Evolutionary conservation across 2,797 vertebrate species (phyloP).

Genomic region (Caiman crocodilus): DNA sequence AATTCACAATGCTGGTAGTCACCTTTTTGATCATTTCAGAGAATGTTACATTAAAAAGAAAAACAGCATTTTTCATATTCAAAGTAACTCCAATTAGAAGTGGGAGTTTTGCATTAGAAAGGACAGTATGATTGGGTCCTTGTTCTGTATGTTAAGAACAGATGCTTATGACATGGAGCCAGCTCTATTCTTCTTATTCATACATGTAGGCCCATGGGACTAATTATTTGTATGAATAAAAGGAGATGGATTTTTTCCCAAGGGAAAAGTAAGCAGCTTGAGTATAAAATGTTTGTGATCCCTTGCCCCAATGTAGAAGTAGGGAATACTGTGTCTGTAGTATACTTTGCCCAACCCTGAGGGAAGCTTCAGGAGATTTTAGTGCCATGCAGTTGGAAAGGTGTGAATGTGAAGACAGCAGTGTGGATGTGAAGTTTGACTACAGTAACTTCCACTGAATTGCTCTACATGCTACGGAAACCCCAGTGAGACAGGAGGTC

Average conservation of each 20-base stretch:
- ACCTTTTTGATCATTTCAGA: neutral
- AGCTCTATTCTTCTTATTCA: slow-evolving; percentile 47
- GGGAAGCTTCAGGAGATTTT: neutral
- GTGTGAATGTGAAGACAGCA: neutral
- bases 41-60: slow-evolving; percentile 54
- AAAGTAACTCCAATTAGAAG: slow-evolving; percentile 53
- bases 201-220: slow-evolving; percentile 31
- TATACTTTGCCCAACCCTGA: neutral
- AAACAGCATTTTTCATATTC: slow-evolving; percentile 68
- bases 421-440: neutral
- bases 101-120: slow-evolving; percentile 39
- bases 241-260: slow-evolving; percentile 46
- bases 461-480: slow-evolving; percentile 55
- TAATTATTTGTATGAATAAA: slow-evolving; percentile 39
- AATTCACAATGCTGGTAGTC: neutral
- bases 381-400: slow-evolving; percentile 11
- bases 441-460: slow-evolving; percentile 40
- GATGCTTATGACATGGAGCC: slow-evolving; percentile 62
- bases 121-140: slow-evolving; percentile 12
- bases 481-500: neutral
- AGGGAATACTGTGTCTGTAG: neutral
- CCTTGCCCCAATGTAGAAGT: neutral
- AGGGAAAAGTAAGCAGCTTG: slow-evolving; percentile 35
- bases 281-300: neutral
- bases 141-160: slow-evolving; percentile 57